A percentile compares a stretch with the other conserved stretches of the same genome.
phyloP scores from a whole-genome alignment of 2,797 vertebrate species.

The Hoplostethus atlanticus region DNA sequence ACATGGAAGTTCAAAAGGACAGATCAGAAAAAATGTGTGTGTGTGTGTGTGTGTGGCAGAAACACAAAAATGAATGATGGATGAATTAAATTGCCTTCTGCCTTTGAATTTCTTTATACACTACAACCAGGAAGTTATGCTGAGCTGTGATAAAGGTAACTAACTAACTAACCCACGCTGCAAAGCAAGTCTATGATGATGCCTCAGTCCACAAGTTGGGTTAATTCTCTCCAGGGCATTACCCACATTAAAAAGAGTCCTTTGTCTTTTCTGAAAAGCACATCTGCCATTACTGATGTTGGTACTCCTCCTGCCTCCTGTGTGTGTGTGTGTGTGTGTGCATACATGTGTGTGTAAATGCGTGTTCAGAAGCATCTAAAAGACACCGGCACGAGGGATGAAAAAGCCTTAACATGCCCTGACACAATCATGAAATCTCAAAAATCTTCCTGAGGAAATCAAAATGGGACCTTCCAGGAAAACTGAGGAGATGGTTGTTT shows the following conservation, averaged over 20 bases:
- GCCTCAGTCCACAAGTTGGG: conserved; percentile 23
- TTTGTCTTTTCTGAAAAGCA: conserved; percentile 21
- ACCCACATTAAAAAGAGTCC: conserved; percentile 8
- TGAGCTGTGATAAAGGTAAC: conserved; percentile 4
- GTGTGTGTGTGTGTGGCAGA: neutral
- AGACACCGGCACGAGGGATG: conserved; percentile 36
- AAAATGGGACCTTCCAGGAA: conserved; percentile 63
- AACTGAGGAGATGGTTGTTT: conserved; percentile 51
- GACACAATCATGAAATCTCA: conserved; percentile 76
- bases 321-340: neutral
- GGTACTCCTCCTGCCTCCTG: conserved; percentile 1
- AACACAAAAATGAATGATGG: neutral
- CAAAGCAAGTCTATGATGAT: conserved; percentile 17
- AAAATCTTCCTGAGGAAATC: conserved; percentile 75
- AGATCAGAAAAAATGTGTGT: conserved; percentile 1
- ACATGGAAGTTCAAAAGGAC: conserved; percentile 25
- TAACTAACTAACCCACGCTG: neutral
- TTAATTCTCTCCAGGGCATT: neutral
- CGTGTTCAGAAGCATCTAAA: conserved; percentile 40
- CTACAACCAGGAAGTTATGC: neutral
- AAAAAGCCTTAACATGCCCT: conserved; percentile 70
- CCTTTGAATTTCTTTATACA: neutral
- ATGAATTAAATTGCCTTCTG: neutral
- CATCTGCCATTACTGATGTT: conserved; percentile 9
- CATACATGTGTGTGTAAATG: conserved; percentile 13